Evolutionary conservation across 1,140 invertebrate species (phyloP), one percentile per base, ranked within the genome.

Genomic region (Drosophila seguyi): DNA sequence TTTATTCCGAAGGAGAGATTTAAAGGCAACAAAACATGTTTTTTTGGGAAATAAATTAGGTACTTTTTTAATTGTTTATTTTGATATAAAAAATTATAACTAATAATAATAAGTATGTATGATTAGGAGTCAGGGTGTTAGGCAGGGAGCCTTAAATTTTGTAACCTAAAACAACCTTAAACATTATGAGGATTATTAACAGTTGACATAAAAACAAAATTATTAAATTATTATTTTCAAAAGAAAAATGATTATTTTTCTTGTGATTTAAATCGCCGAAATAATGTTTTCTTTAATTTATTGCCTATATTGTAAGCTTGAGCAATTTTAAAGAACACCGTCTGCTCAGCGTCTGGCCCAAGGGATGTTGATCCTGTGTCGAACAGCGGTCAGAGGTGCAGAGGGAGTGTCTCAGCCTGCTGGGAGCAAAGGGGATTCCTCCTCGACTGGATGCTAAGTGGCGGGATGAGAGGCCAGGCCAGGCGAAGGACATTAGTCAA

Each of bases 401-500:
- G 16, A n/a, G 52, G 52, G 7, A 53, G 20, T 22, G 34, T n/a
- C 20, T 16, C 34, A 20, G 31, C 18, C 6, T 3, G 13, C 1
- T 36, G 6, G 50, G 4, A 36, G 50, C 2, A 36, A 53, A 55
- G 52, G 52, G 20, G 14, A 6, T 20, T 34, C 50, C 34, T 18
- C 6, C 48, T 7, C 44, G 45, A 45, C 36, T 34, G 22, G 13
- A 50, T 36, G 50, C 34, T 72, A 48, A 67, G 72, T 59, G 62
- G 27, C 53, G 56, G 41, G 61, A 52, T 53, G 48, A 52, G 55
- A 42, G 55, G 25, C 50, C 63, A 42, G 55, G 25, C 50, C 63
- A 29, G 71, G 18, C 59, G 45, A 27, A 55, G 62, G 45, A 77
- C 74, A 77, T 77, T 77, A 77, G 48, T 77, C 62, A 77, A 77